A percentile compares a stretch with the other conserved stretches of the same genome.
phyloP scores from a whole-genome alignment of 2,888 invertebrate species.

The Rhingia rostrata region DNA sequence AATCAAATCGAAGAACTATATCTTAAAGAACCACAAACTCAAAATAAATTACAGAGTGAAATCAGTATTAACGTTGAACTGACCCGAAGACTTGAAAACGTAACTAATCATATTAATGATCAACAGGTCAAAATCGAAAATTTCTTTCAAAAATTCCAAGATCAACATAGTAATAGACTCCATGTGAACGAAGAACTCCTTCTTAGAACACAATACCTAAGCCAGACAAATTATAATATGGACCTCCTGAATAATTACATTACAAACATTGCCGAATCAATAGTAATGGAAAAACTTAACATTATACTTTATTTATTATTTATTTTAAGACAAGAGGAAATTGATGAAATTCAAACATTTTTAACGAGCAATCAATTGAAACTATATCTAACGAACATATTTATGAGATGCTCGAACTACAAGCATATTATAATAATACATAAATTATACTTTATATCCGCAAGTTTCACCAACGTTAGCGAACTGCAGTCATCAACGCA shows the following conservation, averaged over 20 bases:
- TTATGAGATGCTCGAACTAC: not conserved
- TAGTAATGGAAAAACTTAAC: not conserved
- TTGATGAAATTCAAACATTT: not conserved
- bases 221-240: conserved; percentile 19
- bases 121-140: too few relatives aligned
- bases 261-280: not conserved
- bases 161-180: not conserved
- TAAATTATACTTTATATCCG: too few relatives aligned
- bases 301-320: not conserved
- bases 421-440: too few relatives aligned
- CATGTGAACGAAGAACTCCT: conserved; percentile 22
- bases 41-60: conserved; percentile 7
- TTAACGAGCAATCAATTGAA: not conserved
- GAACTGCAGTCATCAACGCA: too few relatives aligned
- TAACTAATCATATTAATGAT: too few relatives aligned
- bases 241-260: conserved; percentile 18
- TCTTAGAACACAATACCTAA: conserved; percentile 15
- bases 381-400: too few relatives aligned
- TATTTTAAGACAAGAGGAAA: not conserved
- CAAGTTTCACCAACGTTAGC: too few relatives aligned
- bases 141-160: too few relatives aligned
- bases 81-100: not conserved
- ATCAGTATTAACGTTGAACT: not conserved
- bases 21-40: not conserved
- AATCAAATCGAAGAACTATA: not conserved